Evolutionary conservation across 2,797 vertebrate species (phyloP).

Genomic region (Orestias chungarensis): DNA sequence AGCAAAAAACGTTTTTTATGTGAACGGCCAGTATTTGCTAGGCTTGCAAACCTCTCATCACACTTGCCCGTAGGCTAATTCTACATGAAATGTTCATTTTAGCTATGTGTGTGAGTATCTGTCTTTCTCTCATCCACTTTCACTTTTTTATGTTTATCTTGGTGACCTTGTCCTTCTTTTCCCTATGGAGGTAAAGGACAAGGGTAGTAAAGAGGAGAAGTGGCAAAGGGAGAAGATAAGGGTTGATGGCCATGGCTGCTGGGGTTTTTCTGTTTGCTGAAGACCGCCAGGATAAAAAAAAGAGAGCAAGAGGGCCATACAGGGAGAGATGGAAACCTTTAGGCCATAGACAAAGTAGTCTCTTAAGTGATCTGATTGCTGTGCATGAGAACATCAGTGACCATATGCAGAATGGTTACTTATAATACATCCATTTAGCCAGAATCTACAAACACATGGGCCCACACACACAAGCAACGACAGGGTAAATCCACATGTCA

Average conservation of each 20-base stretch:
- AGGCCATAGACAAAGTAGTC: conserved; percentile 74
- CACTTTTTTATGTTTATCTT: conserved; percentile 78
- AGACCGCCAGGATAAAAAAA: conserved; percentile 38
- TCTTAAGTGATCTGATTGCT: conserved; percentile 82
- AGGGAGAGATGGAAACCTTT: conserved; percentile 66
- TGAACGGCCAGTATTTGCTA: conserved; percentile 87
- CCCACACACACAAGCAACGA: conserved; percentile 17
- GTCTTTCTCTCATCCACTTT: conserved; percentile 63
- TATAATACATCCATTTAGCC: conserved; percentile 78
- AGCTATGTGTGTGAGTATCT: conserved; percentile 74
- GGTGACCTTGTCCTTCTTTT: conserved; percentile 76
- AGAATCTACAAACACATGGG: conserved; percentile 38
- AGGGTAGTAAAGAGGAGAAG: conserved; percentile 55
- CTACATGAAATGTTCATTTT: conserved; percentile 90
- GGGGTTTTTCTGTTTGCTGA: conserved; percentile 60
- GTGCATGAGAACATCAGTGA: conserved; percentile 62
- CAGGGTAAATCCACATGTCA: conserved; percentile 22
- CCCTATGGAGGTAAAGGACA: conserved; percentile 74
- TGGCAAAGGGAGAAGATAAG: conserved; percentile 67
- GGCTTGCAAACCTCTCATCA: conserved; percentile 82
- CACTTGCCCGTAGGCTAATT: conserved; percentile 84
- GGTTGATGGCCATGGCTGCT: conserved; percentile 65
- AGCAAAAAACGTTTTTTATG: conserved; percentile 83
- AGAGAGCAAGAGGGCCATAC: conserved; percentile 46
- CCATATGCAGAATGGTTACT: conserved; percentile 72